Evolutionary conservation across 2,888 invertebrate genomes (phyloP), one percentile per base, ranked within the genome.

Genomic region (Troides oblongomaculatus): DNA sequence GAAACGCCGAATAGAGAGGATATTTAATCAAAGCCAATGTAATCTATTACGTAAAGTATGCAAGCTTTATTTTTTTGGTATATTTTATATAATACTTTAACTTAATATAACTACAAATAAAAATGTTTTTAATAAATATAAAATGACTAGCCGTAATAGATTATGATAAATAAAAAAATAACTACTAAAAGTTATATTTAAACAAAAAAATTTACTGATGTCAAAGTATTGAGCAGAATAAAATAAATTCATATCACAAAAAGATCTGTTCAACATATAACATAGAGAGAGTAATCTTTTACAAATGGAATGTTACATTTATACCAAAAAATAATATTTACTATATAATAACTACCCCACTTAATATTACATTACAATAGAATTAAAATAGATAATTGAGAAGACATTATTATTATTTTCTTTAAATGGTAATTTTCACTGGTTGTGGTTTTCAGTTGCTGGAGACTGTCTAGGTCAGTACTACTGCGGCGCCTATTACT

Each of bases 31-130:
- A 39, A 70, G 58, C 43, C 62, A 70, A 59, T 14, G 23, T 66
- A 66, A 60, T 46, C 63, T 36, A 23, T 57, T 58, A 63, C 43
- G 6, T 30, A 30, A 66, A 60, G 66, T 57, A 56, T 64, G 53
- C 50, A 70, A 61, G 64, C 61, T 64, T 50, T 60, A 36, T 56
- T 70, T 64, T 30, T 70, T 70, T 70, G 70, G 66, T 66, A 64
- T 59, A 63, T 25, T 43, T 62, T 66, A 57, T 17, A 59, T 43
- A 66, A 70, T 66, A 66, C 63, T 56, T 62, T 66, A 59, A 66
- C 63, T 56, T 62, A 64, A 59, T 63, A 63, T 70, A 58, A 5
- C 57, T 36, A 39, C 14, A 53, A 21, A 65, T 36, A 66, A 56
- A 25, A 66, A 69, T 39, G 8, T 58, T 39, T 39, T 60, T 39